Conservation (phyloP, 1,140 invertebrate species). For the Trichoplusia ni region DNA sequence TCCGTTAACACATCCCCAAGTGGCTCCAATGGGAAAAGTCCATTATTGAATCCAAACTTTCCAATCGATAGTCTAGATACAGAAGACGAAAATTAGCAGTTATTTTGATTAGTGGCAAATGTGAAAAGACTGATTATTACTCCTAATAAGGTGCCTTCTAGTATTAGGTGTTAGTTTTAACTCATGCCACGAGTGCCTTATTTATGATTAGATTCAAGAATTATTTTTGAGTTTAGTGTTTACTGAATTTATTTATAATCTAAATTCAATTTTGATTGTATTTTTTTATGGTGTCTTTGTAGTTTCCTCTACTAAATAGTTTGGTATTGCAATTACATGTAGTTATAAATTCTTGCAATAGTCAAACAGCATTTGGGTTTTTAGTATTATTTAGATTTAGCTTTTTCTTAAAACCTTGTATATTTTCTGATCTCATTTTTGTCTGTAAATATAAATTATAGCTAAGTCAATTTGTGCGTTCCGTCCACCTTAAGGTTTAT, state of each 20-base stretch:
- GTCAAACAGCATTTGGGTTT: slow-evolving; percentile 37
- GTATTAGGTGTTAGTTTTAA: slow-evolving; percentile 41
- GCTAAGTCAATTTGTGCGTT: slow-evolving; percentile 54
- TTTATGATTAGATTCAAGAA: slow-evolving; percentile 3
- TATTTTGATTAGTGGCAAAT: slow-evolving; percentile 41
- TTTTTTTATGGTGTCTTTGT: background rate
- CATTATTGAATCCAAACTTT: slow-evolving; percentile 74
- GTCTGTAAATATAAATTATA: slow-evolving; percentile 68
- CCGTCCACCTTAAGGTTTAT: slow-evolving; percentile 50
- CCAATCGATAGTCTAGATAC: slow-evolving; percentile 75
- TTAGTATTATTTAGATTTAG: slow-evolving; percentile 53
- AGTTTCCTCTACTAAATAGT: slow-evolving; percentile 5
- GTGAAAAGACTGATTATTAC: slow-evolving; percentile 68
- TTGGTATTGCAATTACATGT: slow-evolving; percentile 15
- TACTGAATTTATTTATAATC: slow-evolving; percentile 9
- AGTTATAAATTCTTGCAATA: slow-evolving; percentile 33
- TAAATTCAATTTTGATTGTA: slow-evolving; percentile 10
- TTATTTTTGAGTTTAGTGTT: background rate
- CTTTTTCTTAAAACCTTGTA: slow-evolving; percentile 47
- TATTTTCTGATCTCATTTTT: slow-evolving; percentile 75
- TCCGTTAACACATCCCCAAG: slow-evolving; percentile 70
- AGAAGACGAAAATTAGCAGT: slow-evolving; percentile 68
- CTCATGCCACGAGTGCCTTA: slow-evolving; percentile 11
- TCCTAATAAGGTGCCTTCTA: slow-evolving; percentile 62
- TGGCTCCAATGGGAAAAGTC: slow-evolving; percentile 65